A percentile compares a stretch with the other conserved stretches of the same genome.
phyloP scores from a whole-genome alignment of 2,888 invertebrate genomes.

The Drosophila sordidula region DNA sequence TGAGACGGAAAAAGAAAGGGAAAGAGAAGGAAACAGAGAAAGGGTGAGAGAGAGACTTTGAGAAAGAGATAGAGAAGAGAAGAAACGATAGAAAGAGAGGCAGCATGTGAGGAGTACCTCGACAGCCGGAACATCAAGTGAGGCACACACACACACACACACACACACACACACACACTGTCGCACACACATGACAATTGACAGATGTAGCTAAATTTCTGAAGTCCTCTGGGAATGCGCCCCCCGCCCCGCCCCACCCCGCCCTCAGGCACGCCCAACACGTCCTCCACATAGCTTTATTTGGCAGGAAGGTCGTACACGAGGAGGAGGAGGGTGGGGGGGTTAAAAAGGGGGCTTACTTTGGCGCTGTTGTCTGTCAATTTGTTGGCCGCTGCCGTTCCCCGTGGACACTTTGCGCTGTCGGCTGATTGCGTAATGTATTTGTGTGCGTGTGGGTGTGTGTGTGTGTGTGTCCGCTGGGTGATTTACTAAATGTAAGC shows the following conservation, averaged over 20 bases:
- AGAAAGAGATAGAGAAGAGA: too few species aligned
- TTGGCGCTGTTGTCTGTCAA: conserved; percentile 54
- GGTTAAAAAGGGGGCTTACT: not conserved
- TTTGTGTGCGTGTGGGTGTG: not conserved
- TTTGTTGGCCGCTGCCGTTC: conserved; percentile 47
- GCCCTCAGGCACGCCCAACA: not conserved
- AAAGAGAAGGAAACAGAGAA: too few species aligned
- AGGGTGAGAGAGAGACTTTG: too few species aligned
- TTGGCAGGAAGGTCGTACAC: not conserved
- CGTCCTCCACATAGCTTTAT: not conserved
- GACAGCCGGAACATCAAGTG: conserved; percentile 8
- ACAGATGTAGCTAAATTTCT: conserved; percentile 42
- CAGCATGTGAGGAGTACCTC: too few species aligned
- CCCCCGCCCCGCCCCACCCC: not conserved
- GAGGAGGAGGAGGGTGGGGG: too few species aligned
- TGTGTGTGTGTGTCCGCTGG: conserved; percentile 1
- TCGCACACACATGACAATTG: conserved; percentile 17
- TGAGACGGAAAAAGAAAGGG: too few species aligned
- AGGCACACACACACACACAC: conserved; percentile 15
- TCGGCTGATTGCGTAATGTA: conserved; percentile 62
- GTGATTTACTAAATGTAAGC: conserved; percentile 26
- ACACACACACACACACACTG: conserved; percentile 14
- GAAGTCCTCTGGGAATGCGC: conserved; percentile 17
- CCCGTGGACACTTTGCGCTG: conserved; percentile 54
- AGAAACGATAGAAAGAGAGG: too few species aligned